Evolutionary conservation across 2,113 vertebrate species (phyloP).

Genomic region (Forbesichthys agassizii): DNA sequence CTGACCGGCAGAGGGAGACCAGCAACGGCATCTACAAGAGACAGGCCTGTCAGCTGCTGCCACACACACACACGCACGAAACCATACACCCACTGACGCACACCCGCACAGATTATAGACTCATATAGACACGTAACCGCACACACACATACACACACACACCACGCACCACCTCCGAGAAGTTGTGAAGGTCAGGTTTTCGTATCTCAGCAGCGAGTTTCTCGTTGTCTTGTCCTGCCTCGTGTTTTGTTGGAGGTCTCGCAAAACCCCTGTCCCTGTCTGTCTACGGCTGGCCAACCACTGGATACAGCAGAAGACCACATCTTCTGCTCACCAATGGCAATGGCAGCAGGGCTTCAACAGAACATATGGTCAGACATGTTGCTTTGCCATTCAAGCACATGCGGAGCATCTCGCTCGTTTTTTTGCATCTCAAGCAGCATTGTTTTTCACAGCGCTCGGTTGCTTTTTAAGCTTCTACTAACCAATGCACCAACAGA

Average conservation of each 20-base stretch:
- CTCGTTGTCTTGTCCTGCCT: constrained; percentile 23
- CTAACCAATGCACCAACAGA: no score
- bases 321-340: not conserved
- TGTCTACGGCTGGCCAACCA: not conserved
- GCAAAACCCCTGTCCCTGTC: constrained; percentile 29
- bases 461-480: no score
- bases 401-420: not conserved
- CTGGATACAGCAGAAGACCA: not conserved
- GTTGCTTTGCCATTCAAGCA: not conserved
- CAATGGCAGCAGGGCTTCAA: not conserved
- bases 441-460: no score
- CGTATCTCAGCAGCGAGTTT: constrained; percentile 25
- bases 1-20: constrained; percentile 19
- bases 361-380: not conserved
- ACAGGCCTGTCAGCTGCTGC: constrained; percentile 29
- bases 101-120: not conserved
- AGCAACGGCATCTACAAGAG: constrained; percentile 18
- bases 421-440: no score
- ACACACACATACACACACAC: no score
- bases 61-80: constrained; percentile 20
- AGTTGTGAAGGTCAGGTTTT: constrained; percentile 48
- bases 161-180: constrained; percentile 6
- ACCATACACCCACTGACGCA: not conserved
- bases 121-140: not conserved
- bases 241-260: constrained; percentile 36